Base-by-base conservation (phyloP, 1,140 invertebrate genomes). In the Aphelenchoides besseyi region DNA sequence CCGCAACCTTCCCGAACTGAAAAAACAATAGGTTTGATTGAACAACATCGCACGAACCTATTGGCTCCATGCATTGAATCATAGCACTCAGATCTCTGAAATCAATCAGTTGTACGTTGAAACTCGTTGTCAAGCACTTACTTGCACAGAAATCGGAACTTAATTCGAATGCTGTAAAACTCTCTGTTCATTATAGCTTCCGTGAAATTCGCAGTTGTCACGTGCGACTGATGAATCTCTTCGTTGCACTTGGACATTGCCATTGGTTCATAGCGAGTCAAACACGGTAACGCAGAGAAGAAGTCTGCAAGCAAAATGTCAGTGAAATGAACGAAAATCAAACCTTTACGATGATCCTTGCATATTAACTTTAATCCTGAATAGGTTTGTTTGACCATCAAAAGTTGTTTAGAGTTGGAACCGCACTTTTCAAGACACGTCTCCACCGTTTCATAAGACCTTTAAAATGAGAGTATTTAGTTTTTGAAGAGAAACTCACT, bases 31-130 rank as follows among this genome's bases (percentile, higher is more conserved):
- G n/a, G n/a, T n/a, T n/a, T n/a, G n/a, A n/a, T n/a, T n/a, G n/a
- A n/a, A n/a, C n/a, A n/a, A n/a, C n/a, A n/a, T n/a, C n/a, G n/a
- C n/a, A n/a, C n/a, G n/a, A n/a, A n/a, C n/a, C n/a, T n/a, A 66
- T 66, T 32, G 63, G 63, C 48, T 66, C 63, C 63, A 66, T 66
- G 63, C 63, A 66, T 16, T 66, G n/a, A 37, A 66, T 66, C 63
- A 66, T 66, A 33, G 63, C 63, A 32, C 26, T 66, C 16, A 66
- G 32, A 33, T 66, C 63, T 32, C 63, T 66, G 3, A 23, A 66
- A 66, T 9, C 23, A 35, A 53, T n/a, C 32, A 37, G 36, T 66
- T 53, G 0, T 2, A 37, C 0, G 30, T 66, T 3, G 63, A 29
- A 23, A 33, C 5, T 33, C 16, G 55, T 8, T 8, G 55, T 59